These are phyloP conservation scores for Platyrinchus mystaceus DNA, from an alignment of 2,797 vertebrate species.

Conservation along the genomic window DNA sequence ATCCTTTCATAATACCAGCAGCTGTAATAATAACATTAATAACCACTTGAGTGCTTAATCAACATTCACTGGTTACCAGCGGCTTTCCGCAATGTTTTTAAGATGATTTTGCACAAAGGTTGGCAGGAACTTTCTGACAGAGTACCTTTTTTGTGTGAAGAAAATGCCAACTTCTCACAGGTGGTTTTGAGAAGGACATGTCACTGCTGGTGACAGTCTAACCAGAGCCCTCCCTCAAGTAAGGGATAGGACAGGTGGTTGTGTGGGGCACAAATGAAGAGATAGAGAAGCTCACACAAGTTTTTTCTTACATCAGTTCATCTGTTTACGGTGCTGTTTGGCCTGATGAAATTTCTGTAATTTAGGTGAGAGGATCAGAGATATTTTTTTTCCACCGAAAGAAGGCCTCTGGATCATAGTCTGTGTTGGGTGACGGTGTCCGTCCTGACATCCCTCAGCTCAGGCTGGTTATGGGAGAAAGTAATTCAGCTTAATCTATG, in stretches of 20 bases:
- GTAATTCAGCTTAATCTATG: neutral
- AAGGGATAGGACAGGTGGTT: fast-evolving
- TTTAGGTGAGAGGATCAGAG: neutral
- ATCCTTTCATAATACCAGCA: constrained; percentile 11
- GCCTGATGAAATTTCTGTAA: neutral
- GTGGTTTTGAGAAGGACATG: neutral
- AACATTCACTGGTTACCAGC: neutral
- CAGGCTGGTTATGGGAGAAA: neutral
- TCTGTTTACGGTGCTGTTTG: neutral
- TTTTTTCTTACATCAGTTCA: fast-evolving
- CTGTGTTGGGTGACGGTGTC: neutral
- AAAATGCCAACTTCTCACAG: neutral
- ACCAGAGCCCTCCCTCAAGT: neutral
- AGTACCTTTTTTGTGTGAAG: neutral
- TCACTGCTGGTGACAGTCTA: neutral
- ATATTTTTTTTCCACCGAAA: neutral
- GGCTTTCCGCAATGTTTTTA: neutral
- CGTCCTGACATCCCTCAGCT: neutral
- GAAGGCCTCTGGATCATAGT: neutral
- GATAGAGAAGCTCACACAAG: fast-evolving
- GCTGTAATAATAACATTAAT: constrained; percentile 59
- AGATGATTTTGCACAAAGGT: neutral
- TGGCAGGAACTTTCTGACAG: neutral
- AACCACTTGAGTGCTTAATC: neutral
- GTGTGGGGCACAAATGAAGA: neutral